Evolutionary conservation across 1,140 invertebrate genomes (phyloP), one percentile per base, ranked within the genome.

Genomic region (Aplysia californica): DNA sequence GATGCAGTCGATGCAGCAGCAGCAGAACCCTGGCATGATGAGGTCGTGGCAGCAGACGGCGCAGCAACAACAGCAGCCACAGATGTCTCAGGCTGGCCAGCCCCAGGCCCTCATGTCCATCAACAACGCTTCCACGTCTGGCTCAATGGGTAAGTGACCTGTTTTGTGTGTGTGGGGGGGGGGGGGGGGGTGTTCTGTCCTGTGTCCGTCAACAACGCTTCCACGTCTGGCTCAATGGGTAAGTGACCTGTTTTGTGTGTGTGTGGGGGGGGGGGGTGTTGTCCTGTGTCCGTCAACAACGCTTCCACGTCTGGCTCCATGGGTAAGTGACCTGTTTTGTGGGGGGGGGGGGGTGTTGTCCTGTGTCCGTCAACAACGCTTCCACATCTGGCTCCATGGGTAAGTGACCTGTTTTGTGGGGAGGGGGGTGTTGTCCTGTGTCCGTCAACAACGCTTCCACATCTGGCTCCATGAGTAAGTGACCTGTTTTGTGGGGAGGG

Each of bases 11-110:
- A 50, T 33, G 55, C 70, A 66, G 18, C 75, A 79, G 31, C 58
- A 77, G 38, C 73, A 59, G 33, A 59, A 59, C 0, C 67, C 66
- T 15, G 71, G 70, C 20, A 78, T 75, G 56, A 10, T 77, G 33
- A 64, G 80, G 65, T 35, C 72, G 3, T 72, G 78, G 76, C 77
- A 79, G 50, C 76, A 78, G 21, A 10, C 39, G n/a, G 41, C 73
- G 1, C 74, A 73, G 21, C 77, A 78, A 56, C 59, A 59, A 55
- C 56, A 71, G 39, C 74, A 67, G 61, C 73, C 36, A 56, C 29
- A 38, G 31, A 50, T 38, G 61, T 71, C 59, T 23, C 79, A 75
- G 71, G 23, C 23, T 21, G 70, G 56, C 26, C 78, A 55, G 41
- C 76, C 18, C 21, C 79, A 38, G 41, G 59, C 65, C 70, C 59